These are phyloP conservation scores for Platyrinchus mystaceus DNA, from an alignment of 2,797 vertebrate species.

Conservation along the genomic window DNA sequence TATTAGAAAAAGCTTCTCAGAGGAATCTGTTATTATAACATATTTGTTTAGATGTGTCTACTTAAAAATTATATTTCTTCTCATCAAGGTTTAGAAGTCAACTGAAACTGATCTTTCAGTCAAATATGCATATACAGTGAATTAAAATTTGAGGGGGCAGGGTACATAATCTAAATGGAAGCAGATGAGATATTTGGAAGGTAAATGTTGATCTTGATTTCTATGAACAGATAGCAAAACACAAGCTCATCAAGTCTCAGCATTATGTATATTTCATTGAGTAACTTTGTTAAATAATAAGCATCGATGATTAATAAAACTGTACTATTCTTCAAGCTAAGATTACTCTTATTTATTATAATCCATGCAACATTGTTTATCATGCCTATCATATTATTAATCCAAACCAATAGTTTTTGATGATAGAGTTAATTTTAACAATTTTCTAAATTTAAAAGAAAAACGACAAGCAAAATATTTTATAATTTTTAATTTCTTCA, in stretches of 20 bases:
- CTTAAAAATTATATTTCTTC: not conserved
- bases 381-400: not conserved
- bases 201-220: not conserved
- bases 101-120: not conserved
- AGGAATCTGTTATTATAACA: not conserved
- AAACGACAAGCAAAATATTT: not conserved
- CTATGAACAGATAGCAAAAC: not conserved
- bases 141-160: not conserved
- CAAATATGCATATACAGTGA: not conserved
- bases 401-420: not conserved
- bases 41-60: not conserved
- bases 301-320: not conserved
- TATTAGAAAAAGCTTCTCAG: conserved; percentile 30
- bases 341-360: not conserved
- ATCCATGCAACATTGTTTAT: not conserved
- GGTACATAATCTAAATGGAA: not conserved
- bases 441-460: not conserved
- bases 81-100: not conserved
- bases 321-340: not conserved
- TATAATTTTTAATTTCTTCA: not conserved
- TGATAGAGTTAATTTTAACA: not conserved
- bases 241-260: not conserved
- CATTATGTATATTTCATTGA: not conserved
- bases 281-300: not conserved
- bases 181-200: not conserved